These are phyloP conservation scores for Luffia ferchaultella DNA, from an alignment of 2,888 invertebrate species.

Conservation along the genomic window DNA sequence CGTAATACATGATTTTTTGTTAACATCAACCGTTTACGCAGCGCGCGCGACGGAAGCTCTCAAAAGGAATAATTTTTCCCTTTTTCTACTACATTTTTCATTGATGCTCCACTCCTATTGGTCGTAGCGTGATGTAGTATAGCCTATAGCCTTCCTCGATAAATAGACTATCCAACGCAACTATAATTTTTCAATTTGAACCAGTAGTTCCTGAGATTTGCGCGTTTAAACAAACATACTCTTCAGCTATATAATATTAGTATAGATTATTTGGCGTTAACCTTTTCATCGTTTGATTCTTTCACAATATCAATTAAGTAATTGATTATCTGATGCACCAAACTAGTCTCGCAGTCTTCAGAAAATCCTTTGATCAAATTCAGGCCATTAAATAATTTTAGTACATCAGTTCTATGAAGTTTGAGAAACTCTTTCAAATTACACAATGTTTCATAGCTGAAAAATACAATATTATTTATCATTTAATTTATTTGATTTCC, in stretches of 20 bases:
- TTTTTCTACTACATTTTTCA: no score
- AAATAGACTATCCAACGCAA: no score
- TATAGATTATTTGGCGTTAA: slow-evolving; percentile 17
- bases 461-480: slow-evolving; percentile 21
- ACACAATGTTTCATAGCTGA: slow-evolving; percentile 59
- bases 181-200: no score
- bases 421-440: slow-evolving; percentile 61
- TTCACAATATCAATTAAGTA: slow-evolving; percentile 64
- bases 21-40: no score
- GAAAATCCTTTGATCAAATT: slow-evolving; percentile 66
- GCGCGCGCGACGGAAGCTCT: no score
- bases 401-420: slow-evolving; percentile 58
- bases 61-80: no score
- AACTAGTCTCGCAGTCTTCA: slow-evolving; percentile 70
- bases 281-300: slow-evolving; percentile 48
- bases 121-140: no score
- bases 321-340: slow-evolving; percentile 70
- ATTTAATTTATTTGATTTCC: not conserved
- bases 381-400: slow-evolving; percentile 57
- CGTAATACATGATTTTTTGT: no score
- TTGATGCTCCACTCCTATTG: no score
- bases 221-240: not conserved
- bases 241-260: slow-evolving; percentile 4
- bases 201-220: no score
- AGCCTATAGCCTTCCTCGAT: no score